Evolutionary conservation across 2,888 invertebrate species (phyloP), one percentile per base, ranked within the genome.

Genomic region (Phyllotreta striolata): DNA sequence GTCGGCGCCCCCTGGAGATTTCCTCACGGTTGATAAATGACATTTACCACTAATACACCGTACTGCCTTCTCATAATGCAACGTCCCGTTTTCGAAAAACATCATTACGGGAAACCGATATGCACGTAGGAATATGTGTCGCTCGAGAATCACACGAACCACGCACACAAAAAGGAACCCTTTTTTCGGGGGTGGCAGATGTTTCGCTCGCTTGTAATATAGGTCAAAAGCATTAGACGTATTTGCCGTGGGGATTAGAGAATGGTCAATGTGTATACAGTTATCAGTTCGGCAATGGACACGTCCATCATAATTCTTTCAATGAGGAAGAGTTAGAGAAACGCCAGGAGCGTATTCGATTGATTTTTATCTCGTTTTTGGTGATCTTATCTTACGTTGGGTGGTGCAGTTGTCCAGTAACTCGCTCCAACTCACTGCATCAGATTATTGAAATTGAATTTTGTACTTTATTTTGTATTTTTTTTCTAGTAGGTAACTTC

Each of bases 231-330:
- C 73, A 72, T 74, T 69, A 66, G 72, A 70, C 68, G 58, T 76
- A 76, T 77, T 77, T 77, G 77, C 76, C 71, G 75, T 76, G 73
- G 75, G 73, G 77, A 76, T 77, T 77, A 77, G 72, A 72, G 70
- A 72, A 71, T 74, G 72, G 73, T 70, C 74, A 73, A 74, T 73
- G 71, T 72, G 72, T 75, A 67, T 74, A 76, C 76, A 77, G 77
- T 77, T 77, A 77, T 76, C 74, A 73, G 75, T 68, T 24, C 24
- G 24, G 76, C 76, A 76, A 78, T 76, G 77, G 72, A 79, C 78
- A 79, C 78, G 80, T 81, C 80, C 78, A 80, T 81, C 81, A 80
- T 81, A 79, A 71, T 70, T 69, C 65, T 49, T 64, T 67, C 62
- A 77, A 75, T 24, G 24, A 68, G 71, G 64, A 66, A 59, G 66